phyloP scores from a whole-genome alignment of 2,113 vertebrate species.

The Columba janthina region DNA sequence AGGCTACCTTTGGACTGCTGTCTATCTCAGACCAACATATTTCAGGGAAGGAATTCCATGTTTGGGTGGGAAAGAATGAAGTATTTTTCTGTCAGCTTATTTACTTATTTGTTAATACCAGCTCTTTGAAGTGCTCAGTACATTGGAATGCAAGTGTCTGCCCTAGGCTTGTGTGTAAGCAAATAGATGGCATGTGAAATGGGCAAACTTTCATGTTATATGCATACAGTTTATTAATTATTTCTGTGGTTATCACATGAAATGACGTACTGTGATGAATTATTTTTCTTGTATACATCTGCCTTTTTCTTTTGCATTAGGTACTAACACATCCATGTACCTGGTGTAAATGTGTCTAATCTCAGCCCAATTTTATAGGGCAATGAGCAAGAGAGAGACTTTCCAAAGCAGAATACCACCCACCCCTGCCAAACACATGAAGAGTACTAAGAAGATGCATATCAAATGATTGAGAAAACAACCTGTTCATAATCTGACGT shows the following conservation, averaged over 20 bases:
- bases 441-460: neutral
- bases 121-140: neutral
- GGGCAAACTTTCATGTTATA: neutral
- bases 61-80: neutral
- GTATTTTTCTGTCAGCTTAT: neutral
- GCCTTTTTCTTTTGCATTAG: neutral
- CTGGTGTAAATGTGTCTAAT: neutral
- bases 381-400: neutral
- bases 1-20: neutral
- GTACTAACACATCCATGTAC: neutral
- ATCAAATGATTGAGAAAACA: neutral
- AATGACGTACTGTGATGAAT: fast-evolving
- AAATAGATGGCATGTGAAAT: neutral
- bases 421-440: neutral
- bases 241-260: neutral
- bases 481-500: neutral
- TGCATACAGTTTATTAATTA: neutral
- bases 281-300: neutral
- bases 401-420: neutral
- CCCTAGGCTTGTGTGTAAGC: neutral
- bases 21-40: neutral
- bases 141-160: neutral
- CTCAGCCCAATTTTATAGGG: neutral
- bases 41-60: neutral
- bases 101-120: neutral